Conservation (phyloP, 2,797 vertebrate genomes). For the Periparus ater region DNA sequence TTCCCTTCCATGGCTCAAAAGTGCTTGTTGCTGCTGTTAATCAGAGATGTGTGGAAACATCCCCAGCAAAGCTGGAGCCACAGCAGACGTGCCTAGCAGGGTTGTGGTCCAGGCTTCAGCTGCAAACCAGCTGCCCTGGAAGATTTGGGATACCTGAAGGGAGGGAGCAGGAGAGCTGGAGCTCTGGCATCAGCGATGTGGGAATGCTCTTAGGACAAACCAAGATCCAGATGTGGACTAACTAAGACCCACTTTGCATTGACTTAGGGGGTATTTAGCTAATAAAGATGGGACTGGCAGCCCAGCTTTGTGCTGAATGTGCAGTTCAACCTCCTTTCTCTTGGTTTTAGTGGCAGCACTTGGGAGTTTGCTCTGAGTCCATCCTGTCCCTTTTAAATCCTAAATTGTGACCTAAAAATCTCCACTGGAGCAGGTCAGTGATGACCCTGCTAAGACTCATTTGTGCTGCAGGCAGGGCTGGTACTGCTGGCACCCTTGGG, state of each 20-base stretch:
- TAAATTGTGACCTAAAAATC: not conserved
- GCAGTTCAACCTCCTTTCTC: not conserved
- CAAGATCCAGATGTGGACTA: not conserved
- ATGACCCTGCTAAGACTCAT: not conserved
- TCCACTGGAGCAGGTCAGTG: not conserved
- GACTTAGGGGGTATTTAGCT: not conserved
- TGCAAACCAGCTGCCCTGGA: not conserved
- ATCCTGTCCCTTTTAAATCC: not conserved
- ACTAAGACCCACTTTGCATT: not conserved
- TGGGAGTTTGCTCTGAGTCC: not conserved
- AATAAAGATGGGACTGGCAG: not conserved
- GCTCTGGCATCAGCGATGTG: not conserved
- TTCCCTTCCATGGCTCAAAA: not conserved
- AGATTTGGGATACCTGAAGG: not conserved
- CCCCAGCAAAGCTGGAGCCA: not conserved
- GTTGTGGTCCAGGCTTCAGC: not conserved
- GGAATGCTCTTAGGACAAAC: not conserved
- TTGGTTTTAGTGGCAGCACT: not conserved
- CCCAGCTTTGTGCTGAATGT: not conserved
- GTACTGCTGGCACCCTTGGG: not conserved
- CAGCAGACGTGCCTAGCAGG: not conserved
- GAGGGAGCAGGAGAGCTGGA: fast-evolving
- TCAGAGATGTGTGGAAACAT: not conserved
- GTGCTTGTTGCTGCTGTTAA: not conserved
- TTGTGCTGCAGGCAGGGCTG: not conserved